Conservation (phyloP, 37 sponge, comb jelly and placozoan genomes). For the Cliona cf. orientalis region DNA sequence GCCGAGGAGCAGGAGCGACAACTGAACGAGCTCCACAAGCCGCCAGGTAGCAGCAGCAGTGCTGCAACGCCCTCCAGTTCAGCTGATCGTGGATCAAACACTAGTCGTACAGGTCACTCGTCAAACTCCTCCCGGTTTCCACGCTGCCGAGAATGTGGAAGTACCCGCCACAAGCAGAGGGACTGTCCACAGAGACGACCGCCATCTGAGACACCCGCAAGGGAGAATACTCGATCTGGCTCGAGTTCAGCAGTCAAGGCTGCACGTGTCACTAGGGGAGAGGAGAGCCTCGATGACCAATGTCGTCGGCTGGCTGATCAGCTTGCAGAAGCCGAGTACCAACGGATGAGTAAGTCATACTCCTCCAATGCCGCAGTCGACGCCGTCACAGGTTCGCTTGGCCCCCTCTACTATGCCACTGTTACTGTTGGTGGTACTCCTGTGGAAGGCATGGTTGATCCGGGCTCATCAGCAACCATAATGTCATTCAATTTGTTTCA, state of each 20-base stretch:
- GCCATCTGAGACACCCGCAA: too few species aligned
- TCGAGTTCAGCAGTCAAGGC: constrained; percentile 12
- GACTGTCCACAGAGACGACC: neutral
- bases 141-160: too few species aligned
- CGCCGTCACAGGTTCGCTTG: constrained; percentile 3
- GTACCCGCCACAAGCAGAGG: neutral
- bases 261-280: neutral
- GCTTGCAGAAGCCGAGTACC: constrained; percentile 25
- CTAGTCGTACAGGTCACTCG: too few species aligned
- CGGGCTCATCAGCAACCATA: constrained; percentile 40
- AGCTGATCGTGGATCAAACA: too few species aligned
- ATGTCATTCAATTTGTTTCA: constrained; percentile 32
- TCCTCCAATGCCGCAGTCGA: neutral
- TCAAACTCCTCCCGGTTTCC: too few species aligned
- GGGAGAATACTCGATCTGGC: too few species aligned
- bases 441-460: constrained; percentile 20
- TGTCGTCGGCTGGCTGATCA: constrained; percentile 22
- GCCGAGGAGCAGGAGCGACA: constrained; percentile 43
- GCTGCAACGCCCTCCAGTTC: too few species aligned
- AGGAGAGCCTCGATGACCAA: neutral
- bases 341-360: neutral
- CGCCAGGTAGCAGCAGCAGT: neutral
- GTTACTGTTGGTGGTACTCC: neutral
- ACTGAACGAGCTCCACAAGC: constrained; percentile 6
- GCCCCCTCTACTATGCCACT: constrained; percentile 35